Evolutionary conservation across 2,888 invertebrate genomes (phyloP), one percentile per base, ranked within the genome.

Genomic region (Epicampocera succincta): DNA sequence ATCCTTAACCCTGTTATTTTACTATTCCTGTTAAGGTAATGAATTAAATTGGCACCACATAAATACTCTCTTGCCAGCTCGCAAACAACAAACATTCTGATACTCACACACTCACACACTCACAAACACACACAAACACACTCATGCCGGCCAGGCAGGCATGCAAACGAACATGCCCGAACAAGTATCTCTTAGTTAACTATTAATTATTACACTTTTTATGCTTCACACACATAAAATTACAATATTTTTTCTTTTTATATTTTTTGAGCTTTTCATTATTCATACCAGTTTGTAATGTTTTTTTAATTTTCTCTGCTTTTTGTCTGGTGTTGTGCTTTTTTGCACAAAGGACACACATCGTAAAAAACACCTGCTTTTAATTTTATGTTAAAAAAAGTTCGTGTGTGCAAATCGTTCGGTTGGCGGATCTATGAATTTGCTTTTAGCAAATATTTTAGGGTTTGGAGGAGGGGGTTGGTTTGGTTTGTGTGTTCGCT

Each of bases 351-450:
- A 46, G 42, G 29, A 69, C 48, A 82, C 74, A 78, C 78, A 65
- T 78, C 74, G 69, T 82, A 74, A 82, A 77, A 82, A 82, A 78
- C 82, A 82, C 82, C 82, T 82, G 82, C 82, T 82, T 82, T 78
- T 74, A 82, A 74, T 78, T 78, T 82, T 74, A 69, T 82, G 33
- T 78, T n/a, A n/a, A n/a, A 74, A 74, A 74, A 74, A 46, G 65
- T 74, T 50, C 33, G n/a, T 46, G 13, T 58, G 38, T 33, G 21
- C 21, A 12, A 52, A 40, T 17, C 12, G n/a, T 17, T 56, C 13
- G 12, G 2, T 40, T 17, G 12, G 2, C 19, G 48, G 54, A 66
- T 66, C 65, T 66, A 74, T 71, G 69, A 69, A 63, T 48, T 69
- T 13, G 56, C 40, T 46, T 72, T 68, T 76, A 63, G 54, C 69